phyloP scores from a whole-genome alignment of 2,888 invertebrate species.

The Agriotes lineatus region DNA sequence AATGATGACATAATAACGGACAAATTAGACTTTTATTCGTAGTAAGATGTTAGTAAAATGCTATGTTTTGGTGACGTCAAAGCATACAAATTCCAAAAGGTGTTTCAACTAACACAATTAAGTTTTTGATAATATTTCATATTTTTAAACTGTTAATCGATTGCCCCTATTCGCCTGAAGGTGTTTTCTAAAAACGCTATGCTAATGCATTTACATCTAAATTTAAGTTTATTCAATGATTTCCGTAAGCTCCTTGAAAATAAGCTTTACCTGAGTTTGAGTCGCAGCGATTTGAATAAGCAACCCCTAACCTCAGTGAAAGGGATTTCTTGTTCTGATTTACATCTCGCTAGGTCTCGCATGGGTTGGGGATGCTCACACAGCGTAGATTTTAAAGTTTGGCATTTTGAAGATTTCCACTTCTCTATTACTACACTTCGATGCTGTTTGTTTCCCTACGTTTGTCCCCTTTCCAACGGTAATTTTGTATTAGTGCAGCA shows the following conservation, averaged over 20 bases:
- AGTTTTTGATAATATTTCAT: no score
- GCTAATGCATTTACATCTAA: slow-evolving; percentile 33
- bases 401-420: not conserved
- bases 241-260: slow-evolving; percentile 35
- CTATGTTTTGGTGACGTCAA: no score
- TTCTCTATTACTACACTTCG: not conserved
- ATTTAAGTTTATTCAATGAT: slow-evolving; percentile 37
- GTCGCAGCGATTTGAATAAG: slow-evolving; percentile 39
- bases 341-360: slow-evolving; percentile 39
- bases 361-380: not conserved
- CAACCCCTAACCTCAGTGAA: slow-evolving; percentile 42
- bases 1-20: no score
- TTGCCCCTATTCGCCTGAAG: no score
- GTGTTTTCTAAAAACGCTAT: slow-evolving; percentile 12
- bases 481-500: no score
- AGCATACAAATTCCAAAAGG: no score
- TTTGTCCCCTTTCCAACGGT: no score
- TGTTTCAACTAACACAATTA: no score
- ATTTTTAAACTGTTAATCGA: no score
- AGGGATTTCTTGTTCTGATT: slow-evolving; percentile 46
- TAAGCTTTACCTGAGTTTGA: slow-evolving; percentile 38
- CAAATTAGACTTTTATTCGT: no score
- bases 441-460: not conserved
- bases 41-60: no score
- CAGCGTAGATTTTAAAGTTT: slow-evolving; percentile 28